Evolutionary conservation across 2,113 vertebrate species (phyloP).

Genomic region (Nyctereutes procyonoides): DNA sequence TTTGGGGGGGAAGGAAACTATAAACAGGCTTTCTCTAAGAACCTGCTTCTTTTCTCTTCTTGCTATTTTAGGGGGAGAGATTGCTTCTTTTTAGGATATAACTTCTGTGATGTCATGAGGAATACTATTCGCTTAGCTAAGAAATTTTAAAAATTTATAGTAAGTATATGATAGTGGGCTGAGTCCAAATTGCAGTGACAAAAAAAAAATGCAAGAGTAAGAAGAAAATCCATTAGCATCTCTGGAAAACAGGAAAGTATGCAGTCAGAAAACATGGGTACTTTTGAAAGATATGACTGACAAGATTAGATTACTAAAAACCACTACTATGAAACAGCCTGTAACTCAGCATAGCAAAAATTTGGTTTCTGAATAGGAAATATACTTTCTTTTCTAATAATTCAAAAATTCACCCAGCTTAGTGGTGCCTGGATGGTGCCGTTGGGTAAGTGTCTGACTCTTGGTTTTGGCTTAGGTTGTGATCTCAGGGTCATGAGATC

Average conservation of each 20-base stretch:
- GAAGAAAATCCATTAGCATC: background rate
- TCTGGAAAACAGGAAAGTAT: background rate
- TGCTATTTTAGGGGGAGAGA: background rate
- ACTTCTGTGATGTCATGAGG: background rate
- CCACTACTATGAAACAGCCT: background rate
- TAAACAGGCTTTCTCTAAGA: background rate
- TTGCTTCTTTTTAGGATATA: background rate
- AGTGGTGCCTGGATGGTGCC: background rate
- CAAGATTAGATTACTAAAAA: slow-evolving; percentile 35
- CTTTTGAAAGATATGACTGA: background rate
- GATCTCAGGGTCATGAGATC: background rate
- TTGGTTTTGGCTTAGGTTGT: background rate
- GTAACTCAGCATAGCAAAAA: slow-evolving; percentile 8
- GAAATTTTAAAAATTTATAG: background rate
- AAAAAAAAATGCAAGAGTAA: slow-evolving; percentile 12
- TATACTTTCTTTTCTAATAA: background rate
- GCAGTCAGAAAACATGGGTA: background rate
- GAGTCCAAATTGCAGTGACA: background rate
- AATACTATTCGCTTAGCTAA: background rate
- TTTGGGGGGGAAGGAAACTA: background rate
- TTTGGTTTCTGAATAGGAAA: slow-evolving; percentile 25
- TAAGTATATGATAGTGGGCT: background rate
- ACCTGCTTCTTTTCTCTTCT: background rate
- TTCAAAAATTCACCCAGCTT: background rate
- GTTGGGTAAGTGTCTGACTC: background rate